Conservation (phyloP, 2,797 vertebrate species). For the Geotrypetes seraphini region DNA sequence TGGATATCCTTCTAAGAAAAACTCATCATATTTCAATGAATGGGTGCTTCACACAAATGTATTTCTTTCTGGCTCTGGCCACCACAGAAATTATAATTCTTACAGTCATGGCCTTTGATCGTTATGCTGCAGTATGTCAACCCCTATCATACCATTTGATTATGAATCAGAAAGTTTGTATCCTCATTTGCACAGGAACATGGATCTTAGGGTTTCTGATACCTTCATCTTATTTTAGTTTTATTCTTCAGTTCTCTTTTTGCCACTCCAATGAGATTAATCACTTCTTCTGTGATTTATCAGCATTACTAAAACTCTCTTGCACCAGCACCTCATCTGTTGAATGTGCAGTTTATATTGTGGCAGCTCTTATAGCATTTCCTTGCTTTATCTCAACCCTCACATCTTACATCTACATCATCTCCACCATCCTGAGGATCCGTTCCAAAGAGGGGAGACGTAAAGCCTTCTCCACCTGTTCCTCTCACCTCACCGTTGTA, state of each 20-base stretch:
- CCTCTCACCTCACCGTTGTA: constrained; percentile 13
- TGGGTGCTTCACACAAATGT: constrained; percentile 3
- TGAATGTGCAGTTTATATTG: too few species aligned
- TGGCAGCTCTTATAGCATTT: too few species aligned
- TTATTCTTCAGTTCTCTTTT: not conserved
- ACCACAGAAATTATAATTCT: constrained; percentile 5
- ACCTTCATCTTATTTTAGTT: constrained; percentile 1
- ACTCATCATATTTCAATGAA: constrained; percentile 2
- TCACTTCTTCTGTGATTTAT: constrained; percentile 13
- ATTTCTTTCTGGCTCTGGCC: constrained; percentile 5
- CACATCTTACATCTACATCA: too few species aligned
- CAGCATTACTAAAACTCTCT: constrained; percentile 7
- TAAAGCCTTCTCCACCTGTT: constrained; percentile 11
- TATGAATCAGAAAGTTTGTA: not conserved
- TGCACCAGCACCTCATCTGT: too few species aligned
- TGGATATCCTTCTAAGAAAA: too few species aligned
- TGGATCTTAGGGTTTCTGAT: constrained; percentile 4
- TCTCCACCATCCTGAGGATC: too few species aligned
- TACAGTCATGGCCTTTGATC: constrained; percentile 11
- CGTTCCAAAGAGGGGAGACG: not conserved
- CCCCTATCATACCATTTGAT: constrained; percentile 1
- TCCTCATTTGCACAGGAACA: not conserved
- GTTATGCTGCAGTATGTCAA: constrained; percentile 10
- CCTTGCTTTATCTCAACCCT: too few species aligned
- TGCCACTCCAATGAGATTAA: constrained; percentile 8